Evolutionary conservation across 2,888 invertebrate species (phyloP), one percentile per base, ranked within the genome.

Genomic region (Acheta domesticus): DNA sequence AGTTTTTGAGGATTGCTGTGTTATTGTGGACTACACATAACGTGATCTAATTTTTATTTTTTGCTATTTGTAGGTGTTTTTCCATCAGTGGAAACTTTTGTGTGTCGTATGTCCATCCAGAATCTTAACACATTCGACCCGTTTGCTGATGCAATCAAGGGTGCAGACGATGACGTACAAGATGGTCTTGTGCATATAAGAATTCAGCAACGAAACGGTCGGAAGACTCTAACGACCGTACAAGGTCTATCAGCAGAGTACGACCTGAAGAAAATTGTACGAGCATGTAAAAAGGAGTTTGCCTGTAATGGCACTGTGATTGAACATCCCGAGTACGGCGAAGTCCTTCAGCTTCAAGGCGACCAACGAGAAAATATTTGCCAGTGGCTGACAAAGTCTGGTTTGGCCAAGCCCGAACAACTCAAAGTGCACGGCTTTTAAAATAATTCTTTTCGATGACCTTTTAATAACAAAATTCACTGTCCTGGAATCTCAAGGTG

Each of bases 301-400:
- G 98, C 98, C 87, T 99, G 99, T 92, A 99, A 99, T 94, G 99
- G 99, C 88, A 99, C 99, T 87, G 98, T 99, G 88, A 99, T 99
- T 86, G 98, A 99, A 90, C 99, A 99, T 90, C 97, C 98, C 84
- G 99, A 99, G 90, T 99, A 99, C 94, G 99, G 99, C 87, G 99
- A 99, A 91, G 99, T 99, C 87, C 93, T 99, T 85, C 99, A 99
- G 89, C 92, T 99, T 86, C 99, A 99, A 89, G 99, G 99, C 86
- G 99, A 99, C 90, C 99, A 99, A 91, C 94, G 99, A 87, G 97
- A 98, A 89, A 97, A 98, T 89, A 99, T 99, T 91, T 97, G 97
- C 89, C 97, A 97, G 93, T 99, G 99, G 94, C 93, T 99, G 86
- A 97, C 96, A 84, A 97, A 98, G 89, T 95, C 96, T 85, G 98